A percentile compares a stretch with the other conserved stretches of the same genome.
phyloP scores from a whole-genome alignment of 2,113 vertebrate species.

The Burhinus oedicnemus region DNA sequence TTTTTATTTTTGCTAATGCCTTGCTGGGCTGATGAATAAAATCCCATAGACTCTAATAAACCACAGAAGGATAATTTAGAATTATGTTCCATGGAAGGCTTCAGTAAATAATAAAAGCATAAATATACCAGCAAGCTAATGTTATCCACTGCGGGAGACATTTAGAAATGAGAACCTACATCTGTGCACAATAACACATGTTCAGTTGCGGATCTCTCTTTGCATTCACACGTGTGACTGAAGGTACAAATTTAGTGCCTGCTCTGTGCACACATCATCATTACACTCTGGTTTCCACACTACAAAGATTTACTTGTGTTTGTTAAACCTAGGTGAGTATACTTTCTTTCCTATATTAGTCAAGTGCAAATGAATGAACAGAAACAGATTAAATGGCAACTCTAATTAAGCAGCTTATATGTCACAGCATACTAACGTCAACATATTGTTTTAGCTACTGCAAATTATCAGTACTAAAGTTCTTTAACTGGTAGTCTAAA shows the following conservation, averaged over 20 bases:
- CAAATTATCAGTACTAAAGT: constrained; percentile 30
- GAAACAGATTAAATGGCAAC: constrained; percentile 64
- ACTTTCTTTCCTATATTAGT: background rate
- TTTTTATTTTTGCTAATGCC: constrained; percentile 36
- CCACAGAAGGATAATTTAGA: constrained; percentile 52
- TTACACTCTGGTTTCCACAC: background rate
- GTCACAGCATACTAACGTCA: constrained; percentile 42
- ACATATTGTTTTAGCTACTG: constrained; percentile 45
- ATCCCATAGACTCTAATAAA: constrained; percentile 45
- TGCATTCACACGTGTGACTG: background rate
- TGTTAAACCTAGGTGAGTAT: background rate
- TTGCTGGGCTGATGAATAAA: constrained; percentile 48
- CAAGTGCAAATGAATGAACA: constrained; percentile 57
- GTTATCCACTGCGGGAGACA: constrained; percentile 37
- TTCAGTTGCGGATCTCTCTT: background rate
- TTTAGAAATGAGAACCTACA: constrained; percentile 43
- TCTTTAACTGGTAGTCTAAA: constrained; percentile 14
- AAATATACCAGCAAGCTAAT: constrained; percentile 45
- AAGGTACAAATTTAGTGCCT: background rate
- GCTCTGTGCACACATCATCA: background rate
- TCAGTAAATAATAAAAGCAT: constrained; percentile 62
- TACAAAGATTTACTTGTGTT: background rate
- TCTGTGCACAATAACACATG: constrained; percentile 26
- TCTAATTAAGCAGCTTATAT: constrained; percentile 50
- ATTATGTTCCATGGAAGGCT: constrained; percentile 32